Evolutionary conservation across 2,888 invertebrate species (phyloP).

Genomic region (Parnassius glacialis): DNA sequence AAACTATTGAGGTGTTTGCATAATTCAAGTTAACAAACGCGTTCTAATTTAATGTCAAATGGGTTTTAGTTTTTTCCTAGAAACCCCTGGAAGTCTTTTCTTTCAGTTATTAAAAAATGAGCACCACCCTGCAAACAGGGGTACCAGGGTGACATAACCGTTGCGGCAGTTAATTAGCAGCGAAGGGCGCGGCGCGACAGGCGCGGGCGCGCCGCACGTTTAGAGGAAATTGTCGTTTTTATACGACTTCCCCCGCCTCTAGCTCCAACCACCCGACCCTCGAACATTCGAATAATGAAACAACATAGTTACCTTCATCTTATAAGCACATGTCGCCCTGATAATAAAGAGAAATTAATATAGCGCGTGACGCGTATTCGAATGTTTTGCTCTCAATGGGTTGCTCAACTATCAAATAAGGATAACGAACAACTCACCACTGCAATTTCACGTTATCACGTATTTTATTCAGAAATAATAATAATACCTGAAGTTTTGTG

Average conservation of each 20-base stretch:
- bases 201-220: slow-evolving; percentile 74
- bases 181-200: slow-evolving; percentile 73
- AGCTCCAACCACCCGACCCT: slow-evolving; percentile 44
- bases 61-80: slow-evolving; percentile 1
- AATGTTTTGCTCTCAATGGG: neutral
- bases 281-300: slow-evolving; percentile 71
- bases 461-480: too few species aligned
- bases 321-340: slow-evolving; percentile 69
- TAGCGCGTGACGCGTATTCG: slow-evolving; percentile 42
- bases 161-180: slow-evolving; percentile 77
- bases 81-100: slow-evolving; percentile 18
- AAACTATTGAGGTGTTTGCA: too few species aligned
- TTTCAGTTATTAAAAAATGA: slow-evolving; percentile 42
- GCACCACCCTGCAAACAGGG: slow-evolving; percentile 60
- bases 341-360: slow-evolving; percentile 75
- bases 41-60: too few species aligned
- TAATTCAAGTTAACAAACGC: too few species aligned
- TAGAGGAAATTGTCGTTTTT: slow-evolving; percentile 80
- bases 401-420: neutral
- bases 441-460: neutral
- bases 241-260: slow-evolving; percentile 69
- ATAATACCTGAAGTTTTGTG: too few species aligned
- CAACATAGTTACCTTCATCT: slow-evolving; percentile 73
- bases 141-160: slow-evolving; percentile 80
- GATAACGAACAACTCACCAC: neutral